Conservation (phyloP, 1,140 invertebrate genomes). For the Aethina tumida region DNA sequence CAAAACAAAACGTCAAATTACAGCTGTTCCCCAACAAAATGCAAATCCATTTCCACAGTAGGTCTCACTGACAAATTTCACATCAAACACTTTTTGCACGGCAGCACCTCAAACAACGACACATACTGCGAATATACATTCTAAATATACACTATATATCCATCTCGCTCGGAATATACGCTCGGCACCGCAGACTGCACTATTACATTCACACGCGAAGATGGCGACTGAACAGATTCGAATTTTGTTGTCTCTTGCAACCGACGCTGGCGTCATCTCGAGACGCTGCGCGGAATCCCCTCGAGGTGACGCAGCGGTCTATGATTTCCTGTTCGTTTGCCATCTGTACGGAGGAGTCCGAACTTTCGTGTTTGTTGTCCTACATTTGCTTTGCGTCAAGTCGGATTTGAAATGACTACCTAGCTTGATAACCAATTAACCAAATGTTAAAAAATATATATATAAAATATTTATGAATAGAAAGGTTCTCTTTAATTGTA, state of each 20-base stretch:
- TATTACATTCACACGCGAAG: slow-evolving; percentile 16
- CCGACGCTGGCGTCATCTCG: background rate
- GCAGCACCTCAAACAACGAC: slow-evolving; percentile 15
- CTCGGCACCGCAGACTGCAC: slow-evolving; percentile 13
- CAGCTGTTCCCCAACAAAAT: slow-evolving; percentile 12
- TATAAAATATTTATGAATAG: too few species aligned
- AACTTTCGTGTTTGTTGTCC: background rate
- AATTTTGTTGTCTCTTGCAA: background rate
- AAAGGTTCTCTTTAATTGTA: too few species aligned
- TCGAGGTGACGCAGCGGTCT: background rate
- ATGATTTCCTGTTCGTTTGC: slow-evolving; percentile 3
- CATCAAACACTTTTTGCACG: slow-evolving; percentile 18
- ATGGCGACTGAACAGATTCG: slow-evolving; percentile 17
- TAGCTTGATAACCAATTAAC: too few species aligned
- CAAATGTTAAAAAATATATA: too few species aligned
- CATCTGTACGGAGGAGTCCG: background rate
- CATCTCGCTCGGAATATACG: slow-evolving; percentile 23
- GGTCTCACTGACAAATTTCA: slow-evolving; percentile 14
- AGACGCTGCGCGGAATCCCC: background rate
- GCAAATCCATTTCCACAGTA: slow-evolving; percentile 11
- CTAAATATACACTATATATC: slow-evolving; percentile 22
- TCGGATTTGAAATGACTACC: background rate
- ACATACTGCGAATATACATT: slow-evolving; percentile 15
- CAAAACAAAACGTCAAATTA: slow-evolving; percentile 12
- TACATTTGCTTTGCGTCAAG: slow-evolving; percentile 1